Conservation (phyloP, 2,888 invertebrate genomes). For the Athetis lepigone region DNA sequence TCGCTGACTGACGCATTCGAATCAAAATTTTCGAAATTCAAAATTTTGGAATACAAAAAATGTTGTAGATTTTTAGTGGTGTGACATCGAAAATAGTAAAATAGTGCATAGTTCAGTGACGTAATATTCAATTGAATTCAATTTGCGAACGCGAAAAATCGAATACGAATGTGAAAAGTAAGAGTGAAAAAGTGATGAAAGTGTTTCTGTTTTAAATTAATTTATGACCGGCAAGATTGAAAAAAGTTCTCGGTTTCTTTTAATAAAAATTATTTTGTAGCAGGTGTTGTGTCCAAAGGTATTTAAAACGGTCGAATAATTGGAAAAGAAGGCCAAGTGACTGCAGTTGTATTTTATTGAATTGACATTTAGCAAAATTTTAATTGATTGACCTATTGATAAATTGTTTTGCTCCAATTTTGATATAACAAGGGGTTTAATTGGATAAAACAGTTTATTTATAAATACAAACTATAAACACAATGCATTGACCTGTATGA, state of each 20-base stretch:
- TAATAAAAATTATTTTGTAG: constrained; percentile 16
- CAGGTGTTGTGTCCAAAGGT: constrained; percentile 40
- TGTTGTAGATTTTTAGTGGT: constrained; percentile 52
- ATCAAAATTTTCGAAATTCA: constrained; percentile 71
- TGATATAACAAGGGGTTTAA: constrained; percentile 36
- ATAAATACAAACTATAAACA: constrained; percentile 71
- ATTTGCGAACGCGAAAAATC: constrained; percentile 58
- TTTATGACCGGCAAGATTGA: constrained; percentile 11
- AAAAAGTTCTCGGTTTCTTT: constrained; percentile 16
- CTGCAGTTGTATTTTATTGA: constrained; percentile 54
- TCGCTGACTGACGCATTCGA: constrained; percentile 76
- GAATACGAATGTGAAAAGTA: constrained; percentile 64
- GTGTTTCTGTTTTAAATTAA: constrained; percentile 30
- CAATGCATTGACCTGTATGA: constrained; percentile 81
- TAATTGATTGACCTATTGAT: constrained; percentile 50
- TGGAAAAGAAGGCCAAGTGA: constrained; percentile 48
- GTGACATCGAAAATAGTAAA: constrained; percentile 41
- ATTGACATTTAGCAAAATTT: constrained; percentile 45
- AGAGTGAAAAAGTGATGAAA: constrained; percentile 55
- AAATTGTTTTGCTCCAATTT: constrained; percentile 42
- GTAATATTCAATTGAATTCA: constrained; percentile 33
- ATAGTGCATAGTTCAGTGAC: constrained; percentile 43
- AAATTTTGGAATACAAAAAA: constrained; percentile 58
- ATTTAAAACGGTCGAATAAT: constrained; percentile 39
- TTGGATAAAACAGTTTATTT: constrained; percentile 67